These are phyloP conservation scores for Drosophila gunungcola DNA, from an alignment of 1,140 invertebrate species.

Conservation along the genomic window DNA sequence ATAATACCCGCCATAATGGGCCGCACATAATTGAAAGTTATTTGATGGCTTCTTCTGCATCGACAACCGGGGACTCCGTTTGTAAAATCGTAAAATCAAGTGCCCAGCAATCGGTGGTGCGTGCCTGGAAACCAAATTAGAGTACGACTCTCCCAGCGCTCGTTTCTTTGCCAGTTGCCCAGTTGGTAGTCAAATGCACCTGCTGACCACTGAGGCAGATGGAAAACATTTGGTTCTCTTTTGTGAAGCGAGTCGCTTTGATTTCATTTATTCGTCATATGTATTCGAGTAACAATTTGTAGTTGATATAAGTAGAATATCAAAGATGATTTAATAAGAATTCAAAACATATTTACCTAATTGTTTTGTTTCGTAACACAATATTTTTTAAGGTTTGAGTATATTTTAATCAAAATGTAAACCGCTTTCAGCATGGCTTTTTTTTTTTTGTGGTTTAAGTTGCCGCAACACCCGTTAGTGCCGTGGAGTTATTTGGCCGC, in stretches of 20 bases:
- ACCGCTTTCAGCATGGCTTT: too few relatives aligned
- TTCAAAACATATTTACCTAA: too few relatives aligned
- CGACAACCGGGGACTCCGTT: conserved; percentile 17
- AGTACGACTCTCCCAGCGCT: conserved; percentile 36
- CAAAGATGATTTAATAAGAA: not conserved
- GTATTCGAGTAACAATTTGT: not conserved
- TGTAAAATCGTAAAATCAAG: conserved; percentile 73
- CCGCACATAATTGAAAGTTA: conserved; percentile 79
- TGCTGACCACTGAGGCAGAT: conserved; percentile 20
- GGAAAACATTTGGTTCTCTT: not conserved
- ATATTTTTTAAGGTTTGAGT: too few relatives aligned
- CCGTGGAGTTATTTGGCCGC: too few relatives aligned
- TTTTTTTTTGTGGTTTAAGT: too few relatives aligned
- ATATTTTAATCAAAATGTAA: too few relatives aligned
- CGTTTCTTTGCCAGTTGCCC: conserved; percentile 27
- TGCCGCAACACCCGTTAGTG: too few relatives aligned
- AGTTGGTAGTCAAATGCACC: conserved; percentile 19
- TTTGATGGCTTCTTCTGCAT: conserved; percentile 70
- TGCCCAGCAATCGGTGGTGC: conserved; percentile 49
- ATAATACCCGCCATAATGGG: conserved; percentile 44
- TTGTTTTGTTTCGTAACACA: too few relatives aligned
- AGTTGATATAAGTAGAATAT: not conserved
- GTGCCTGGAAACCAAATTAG: conserved; percentile 70
- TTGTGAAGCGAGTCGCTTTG: not conserved
- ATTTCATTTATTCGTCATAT: conserved; percentile 1